Percentiles rank a stretch among this genome's conserved stretches.
Evolutionary conservation across 2,113 vertebrate species (phyloP).

Genomic region (Ptyas mucosa): DNA sequence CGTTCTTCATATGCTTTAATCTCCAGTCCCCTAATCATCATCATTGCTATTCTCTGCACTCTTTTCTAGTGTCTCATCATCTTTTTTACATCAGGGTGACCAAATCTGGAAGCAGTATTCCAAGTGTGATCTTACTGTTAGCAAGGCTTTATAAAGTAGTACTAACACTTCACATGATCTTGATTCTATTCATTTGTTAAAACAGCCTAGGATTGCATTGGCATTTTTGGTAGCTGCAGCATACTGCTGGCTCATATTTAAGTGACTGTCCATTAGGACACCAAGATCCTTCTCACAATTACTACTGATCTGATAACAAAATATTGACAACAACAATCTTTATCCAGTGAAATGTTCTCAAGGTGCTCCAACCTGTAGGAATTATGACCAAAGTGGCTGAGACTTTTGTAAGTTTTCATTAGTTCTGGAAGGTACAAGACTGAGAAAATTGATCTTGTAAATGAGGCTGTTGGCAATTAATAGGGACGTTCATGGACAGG

Average conservation of each 20-base stretch:
- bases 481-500: background rate
- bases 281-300: background rate
- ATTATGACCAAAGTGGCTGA: background rate
- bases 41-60: no score
- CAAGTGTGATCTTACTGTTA: no score
- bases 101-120: no score
- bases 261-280: background rate
- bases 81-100: no score
- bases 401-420: background rate
- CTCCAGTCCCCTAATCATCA: no score
- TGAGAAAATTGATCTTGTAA: background rate
- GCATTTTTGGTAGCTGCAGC: background rate
- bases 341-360: background rate
- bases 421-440: background rate
- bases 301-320: background rate
- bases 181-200: no score
- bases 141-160: no score
- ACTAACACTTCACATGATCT: no score
- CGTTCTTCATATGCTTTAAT: background rate
- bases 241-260: background rate
- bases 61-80: no score
- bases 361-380: background rate
- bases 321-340: background rate
- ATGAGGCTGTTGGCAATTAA: background rate
- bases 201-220: background rate